Evolutionary conservation across 2,888 invertebrate species (phyloP), one percentile per base, ranked within the genome.

Genomic region (Leucophenga montana): DNA sequence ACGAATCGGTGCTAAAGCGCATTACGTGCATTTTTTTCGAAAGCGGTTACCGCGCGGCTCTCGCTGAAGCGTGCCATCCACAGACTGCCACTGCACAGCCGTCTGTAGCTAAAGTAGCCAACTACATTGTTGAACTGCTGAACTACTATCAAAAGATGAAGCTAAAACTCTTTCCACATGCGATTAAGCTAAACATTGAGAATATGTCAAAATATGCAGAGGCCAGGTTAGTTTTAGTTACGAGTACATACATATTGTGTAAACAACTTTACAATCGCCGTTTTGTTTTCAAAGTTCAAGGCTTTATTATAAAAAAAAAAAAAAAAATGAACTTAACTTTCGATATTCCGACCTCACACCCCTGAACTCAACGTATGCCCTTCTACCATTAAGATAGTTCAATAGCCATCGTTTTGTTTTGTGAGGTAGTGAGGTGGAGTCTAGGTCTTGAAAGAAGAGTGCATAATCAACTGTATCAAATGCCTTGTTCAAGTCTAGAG

Each of bases 1-100:
- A 93, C 75, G 94, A 95, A 76, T 92, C 93, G 71, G 91, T 94
- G 62, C 88, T 94, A 0, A 95, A 95, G 86, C 93, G 93, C 85
- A 91, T 95, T 16, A 92, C 92, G 0, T 93, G 93, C 84, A 92
- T 93, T 0, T 95, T 93, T 91, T 92, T 93, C 76, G 94, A 95
- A 82, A 92, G 93, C 84, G 95, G 95, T 0, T 91, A 94, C 73
- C 83, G 91, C 9, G 93, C 94, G 78, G 93, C 94, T 1, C 86
- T 95, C 16, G 90, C 91, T 73, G 90, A 92, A 3, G 92, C 94
- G 9, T 91, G 92, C 1, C 90, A 88, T 73, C 89, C 89, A 6
- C 75, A 78, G 50, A 86, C 85, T 5, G 80, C 84, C 1, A 70
- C 75, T 0, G 71, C 77, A 4, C 90, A 88, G 73, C 90, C 89